These are phyloP conservation scores for Microcebus lehilahytsara DNA, from an alignment of 2,113 vertebrate species.

Conservation along the genomic window DNA sequence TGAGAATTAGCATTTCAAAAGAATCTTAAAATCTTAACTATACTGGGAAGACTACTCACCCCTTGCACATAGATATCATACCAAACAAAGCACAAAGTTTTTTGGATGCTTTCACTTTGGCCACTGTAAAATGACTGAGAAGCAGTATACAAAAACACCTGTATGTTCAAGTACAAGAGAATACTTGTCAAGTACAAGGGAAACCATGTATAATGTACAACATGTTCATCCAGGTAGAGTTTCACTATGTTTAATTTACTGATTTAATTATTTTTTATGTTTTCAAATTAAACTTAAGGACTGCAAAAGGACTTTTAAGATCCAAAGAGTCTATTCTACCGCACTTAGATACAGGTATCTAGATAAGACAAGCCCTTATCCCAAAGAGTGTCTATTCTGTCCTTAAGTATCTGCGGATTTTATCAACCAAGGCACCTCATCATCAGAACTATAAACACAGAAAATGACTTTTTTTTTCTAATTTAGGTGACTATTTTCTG, in stretches of 20 bases:
- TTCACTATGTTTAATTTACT: background rate
- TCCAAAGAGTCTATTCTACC: background rate
- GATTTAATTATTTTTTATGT: background rate
- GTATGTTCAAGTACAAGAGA: background rate
- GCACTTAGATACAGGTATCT: background rate
- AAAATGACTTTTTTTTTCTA: background rate
- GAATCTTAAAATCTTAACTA: background rate
- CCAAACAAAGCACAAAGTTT: background rate
- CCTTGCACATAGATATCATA: background rate
- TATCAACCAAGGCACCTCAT: background rate
- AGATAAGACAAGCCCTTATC: background rate
- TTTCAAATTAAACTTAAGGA: background rate
- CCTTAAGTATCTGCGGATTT: background rate
- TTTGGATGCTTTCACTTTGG: background rate
- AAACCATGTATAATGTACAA: background rate
- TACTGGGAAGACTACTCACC: background rate
- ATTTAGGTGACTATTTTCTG: background rate
- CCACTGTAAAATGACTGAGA: background rate
- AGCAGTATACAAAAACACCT: background rate
- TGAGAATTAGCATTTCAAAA: background rate
- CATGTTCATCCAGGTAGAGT: background rate
- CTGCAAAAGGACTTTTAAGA: background rate
- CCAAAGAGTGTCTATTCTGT: background rate
- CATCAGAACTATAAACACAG: background rate
- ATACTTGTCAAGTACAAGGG: background rate